phyloP scores from a whole-genome alignment of 2,797 vertebrate genomes.

The Synanceia verrucosa region DNA sequence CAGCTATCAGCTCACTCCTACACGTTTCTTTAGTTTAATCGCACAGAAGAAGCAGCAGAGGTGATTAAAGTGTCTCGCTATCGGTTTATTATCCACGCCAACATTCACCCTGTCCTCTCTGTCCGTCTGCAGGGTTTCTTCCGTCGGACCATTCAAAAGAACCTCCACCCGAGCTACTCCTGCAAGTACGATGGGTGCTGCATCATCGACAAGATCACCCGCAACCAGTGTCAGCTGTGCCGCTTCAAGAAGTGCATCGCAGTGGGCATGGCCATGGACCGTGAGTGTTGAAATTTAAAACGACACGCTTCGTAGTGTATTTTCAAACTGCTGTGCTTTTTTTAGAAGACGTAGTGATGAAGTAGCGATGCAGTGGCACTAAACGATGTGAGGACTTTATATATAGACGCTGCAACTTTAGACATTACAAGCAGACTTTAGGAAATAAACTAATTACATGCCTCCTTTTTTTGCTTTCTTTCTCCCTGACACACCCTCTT shows the following conservation, averaged over 20 bases:
- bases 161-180: slow-evolving; percentile 95
- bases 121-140: slow-evolving; percentile 89
- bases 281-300: slow-evolving; percentile 80
- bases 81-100: neutral
- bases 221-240: slow-evolving; percentile 98
- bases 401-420: neutral
- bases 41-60: neutral
- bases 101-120: neutral
- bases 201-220: slow-evolving; percentile 98
- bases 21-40: neutral
- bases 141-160: slow-evolving; percentile 98
- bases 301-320: neutral
- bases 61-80: neutral
- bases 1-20: neutral
- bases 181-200: slow-evolving; percentile 98
- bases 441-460: neutral
- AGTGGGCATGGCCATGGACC: slow-evolving; percentile 98
- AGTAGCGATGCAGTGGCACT: neutral
- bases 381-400: neutral
- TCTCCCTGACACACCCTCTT: neutral
- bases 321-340: neutral
- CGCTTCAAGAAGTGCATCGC: slow-evolving; percentile 99
- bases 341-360: neutral
- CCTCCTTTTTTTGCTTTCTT: neutral
- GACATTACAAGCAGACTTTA: neutral